A percentile compares a stretch with the other conserved stretches of the same genome.
Conservation (phyloP, 1,140 invertebrate genomes). For the Stenopsyche tienmushanensis region DNA sequence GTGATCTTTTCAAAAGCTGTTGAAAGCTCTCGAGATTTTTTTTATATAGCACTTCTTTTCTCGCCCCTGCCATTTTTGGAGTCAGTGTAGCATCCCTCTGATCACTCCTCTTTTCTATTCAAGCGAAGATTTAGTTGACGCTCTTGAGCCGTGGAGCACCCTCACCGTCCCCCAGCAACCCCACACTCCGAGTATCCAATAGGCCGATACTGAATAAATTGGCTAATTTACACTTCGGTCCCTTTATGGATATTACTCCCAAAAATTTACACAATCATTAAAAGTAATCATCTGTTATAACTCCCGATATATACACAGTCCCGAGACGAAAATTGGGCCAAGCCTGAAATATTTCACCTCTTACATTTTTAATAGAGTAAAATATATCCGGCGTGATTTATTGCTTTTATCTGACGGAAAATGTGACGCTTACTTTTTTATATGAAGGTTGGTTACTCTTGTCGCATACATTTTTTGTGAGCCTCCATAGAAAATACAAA, state of each 20-base stretch:
- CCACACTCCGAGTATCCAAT: too few relatives aligned
- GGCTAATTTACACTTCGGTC: slow-evolving; percentile 22
- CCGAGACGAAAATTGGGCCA: too few relatives aligned
- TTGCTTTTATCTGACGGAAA: too few relatives aligned
- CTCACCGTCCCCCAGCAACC: not conserved
- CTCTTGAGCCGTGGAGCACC: not conserved
- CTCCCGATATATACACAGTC: too few relatives aligned
- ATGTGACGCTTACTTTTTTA: too few relatives aligned
- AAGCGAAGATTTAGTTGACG: slow-evolving; percentile 22
- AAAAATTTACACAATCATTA: not conserved
- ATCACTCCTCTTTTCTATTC: slow-evolving; percentile 9
- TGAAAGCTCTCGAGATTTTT: not conserved
- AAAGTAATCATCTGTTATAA: not conserved
- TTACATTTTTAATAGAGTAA: too few relatives aligned
- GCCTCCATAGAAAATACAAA: too few relatives aligned
- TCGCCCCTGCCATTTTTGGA: not conserved
- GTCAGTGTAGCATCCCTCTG: not conserved
- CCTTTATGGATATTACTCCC: not conserved
- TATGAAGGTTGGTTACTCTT: too few relatives aligned
- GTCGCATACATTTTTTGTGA: too few relatives aligned
- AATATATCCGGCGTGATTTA: too few relatives aligned
- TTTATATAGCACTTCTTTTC: not conserved
- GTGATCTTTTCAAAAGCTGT: not conserved
- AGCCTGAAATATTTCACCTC: too few relatives aligned
- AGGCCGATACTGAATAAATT: slow-evolving; percentile 25